Evolutionary conservation across 2,888 invertebrate species (phyloP).

Genomic region (Cephus nigrinus): DNA sequence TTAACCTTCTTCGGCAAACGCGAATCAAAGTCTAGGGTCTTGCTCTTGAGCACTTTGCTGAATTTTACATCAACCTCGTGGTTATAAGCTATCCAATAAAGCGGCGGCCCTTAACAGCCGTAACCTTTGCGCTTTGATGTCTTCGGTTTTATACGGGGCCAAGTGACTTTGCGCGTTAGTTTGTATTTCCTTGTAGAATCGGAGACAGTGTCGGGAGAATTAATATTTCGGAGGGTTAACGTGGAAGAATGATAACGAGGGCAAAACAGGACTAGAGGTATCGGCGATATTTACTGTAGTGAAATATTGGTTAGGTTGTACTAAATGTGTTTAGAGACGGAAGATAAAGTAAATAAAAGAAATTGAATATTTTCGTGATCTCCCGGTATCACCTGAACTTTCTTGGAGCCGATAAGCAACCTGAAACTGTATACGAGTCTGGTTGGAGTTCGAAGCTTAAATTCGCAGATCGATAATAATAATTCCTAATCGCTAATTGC

Average conservation of each 20-base stretch:
- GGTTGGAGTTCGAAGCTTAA: not conserved
- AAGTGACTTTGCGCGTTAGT: slow-evolving; percentile 40
- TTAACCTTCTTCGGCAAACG: slow-evolving; percentile 25
- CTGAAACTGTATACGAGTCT: not conserved
- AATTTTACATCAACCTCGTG: slow-evolving; percentile 50
- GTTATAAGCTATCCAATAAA: slow-evolving; percentile 60
- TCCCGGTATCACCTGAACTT: not conserved
- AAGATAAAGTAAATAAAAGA: not conserved
- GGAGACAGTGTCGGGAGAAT: not conserved
- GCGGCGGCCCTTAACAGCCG: slow-evolving; percentile 42
- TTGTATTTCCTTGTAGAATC: slow-evolving; percentile 15
- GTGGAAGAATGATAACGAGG: not conserved
- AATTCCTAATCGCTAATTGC: slow-evolving; percentile 54
- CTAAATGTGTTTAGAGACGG: not conserved
- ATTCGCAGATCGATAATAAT: slow-evolving; percentile 33
- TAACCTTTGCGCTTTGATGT: slow-evolving; percentile 57
- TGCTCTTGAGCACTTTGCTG: slow-evolving; percentile 48
- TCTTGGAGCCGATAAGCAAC: not conserved
- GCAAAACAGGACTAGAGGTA: not conserved
- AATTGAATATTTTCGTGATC: not conserved
- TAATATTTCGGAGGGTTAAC: not conserved
- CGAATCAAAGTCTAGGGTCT: slow-evolving; percentile 30
- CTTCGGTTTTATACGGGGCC: slow-evolving; percentile 28
- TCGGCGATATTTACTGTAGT: not conserved
- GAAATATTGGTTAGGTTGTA: not conserved